A percentile compares a stretch with the other conserved stretches of the same genome.
Conservation (phyloP, 2,888 invertebrate genomes). For the Temnothorax unifasciatus region DNA sequence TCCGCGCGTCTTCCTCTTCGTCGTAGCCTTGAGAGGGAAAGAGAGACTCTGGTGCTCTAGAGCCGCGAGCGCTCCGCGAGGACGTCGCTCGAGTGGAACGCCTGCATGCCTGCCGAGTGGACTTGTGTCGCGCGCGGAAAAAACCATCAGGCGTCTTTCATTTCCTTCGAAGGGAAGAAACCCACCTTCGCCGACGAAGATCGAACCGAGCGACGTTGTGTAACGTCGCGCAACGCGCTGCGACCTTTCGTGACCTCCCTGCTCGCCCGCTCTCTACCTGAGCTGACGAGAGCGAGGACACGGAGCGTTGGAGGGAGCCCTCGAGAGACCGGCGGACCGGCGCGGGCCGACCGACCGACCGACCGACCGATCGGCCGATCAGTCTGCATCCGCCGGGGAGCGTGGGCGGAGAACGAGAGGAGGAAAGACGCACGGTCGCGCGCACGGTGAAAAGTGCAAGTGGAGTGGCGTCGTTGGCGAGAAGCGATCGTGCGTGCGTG, state of each 20-base stretch:
- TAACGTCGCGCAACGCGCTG: slow-evolving; percentile 29
- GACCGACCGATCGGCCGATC: slow-evolving; percentile 70
- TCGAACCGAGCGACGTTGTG: slow-evolving; percentile 16
- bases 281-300: slow-evolving; percentile 22
- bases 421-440: slow-evolving; percentile 59
- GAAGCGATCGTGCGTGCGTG: slow-evolving; percentile 16
- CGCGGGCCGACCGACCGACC: slow-evolving; percentile 63
- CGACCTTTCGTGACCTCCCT: slow-evolving; percentile 73
- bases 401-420: slow-evolving; percentile 38
- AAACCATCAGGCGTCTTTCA: not conserved
- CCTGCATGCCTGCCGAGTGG: not conserved
- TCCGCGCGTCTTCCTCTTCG: slow-evolving; percentile 47
- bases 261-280: slow-evolving; percentile 53
- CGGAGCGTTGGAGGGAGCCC: slow-evolving; percentile 21
- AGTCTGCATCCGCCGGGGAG: slow-evolving; percentile 66
- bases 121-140: not conserved
- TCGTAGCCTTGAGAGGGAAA: slow-evolving; percentile 23
- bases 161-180: not conserved
- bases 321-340: slow-evolving; percentile 52
- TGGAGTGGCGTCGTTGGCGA: slow-evolving; percentile 57
- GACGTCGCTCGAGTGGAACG: slow-evolving; percentile 10
- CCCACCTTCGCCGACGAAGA: not conserved
- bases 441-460: slow-evolving; percentile 74
- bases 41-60: not conserved
- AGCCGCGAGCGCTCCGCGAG: not conserved